These are phyloP conservation scores for Carassius gibelio DNA, from an alignment of 2,113 vertebrate genomes.

Conservation along the genomic window DNA sequence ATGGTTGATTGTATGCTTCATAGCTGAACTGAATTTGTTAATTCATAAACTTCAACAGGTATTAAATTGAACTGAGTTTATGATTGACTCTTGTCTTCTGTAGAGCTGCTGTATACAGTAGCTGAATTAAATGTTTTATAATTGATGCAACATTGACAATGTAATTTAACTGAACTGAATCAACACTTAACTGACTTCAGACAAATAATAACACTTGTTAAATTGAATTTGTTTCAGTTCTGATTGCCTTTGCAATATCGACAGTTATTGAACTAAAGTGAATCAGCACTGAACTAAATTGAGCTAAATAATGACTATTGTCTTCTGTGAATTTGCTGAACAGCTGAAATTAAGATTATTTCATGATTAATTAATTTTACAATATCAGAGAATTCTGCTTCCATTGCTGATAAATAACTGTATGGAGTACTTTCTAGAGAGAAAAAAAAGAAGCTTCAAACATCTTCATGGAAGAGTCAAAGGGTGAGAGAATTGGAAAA, in stretches of 20 bases:
- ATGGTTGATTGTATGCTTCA: neutral
- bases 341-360: neutral
- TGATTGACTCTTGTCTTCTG: neutral
- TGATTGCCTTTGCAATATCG: neutral
- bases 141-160: neutral
- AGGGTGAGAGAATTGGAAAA: neutral
- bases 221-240: neutral
- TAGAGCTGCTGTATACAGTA: neutral
- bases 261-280: neutral
- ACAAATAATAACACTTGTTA: neutral
- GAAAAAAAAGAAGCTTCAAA: neutral
- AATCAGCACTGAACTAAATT: neutral
- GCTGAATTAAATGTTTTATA: neutral
- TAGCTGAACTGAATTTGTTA: neutral
- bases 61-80: too few relatives aligned
- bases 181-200: neutral
- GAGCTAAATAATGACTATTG: neutral
- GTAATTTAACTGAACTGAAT: neutral
- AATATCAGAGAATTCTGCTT: neutral
- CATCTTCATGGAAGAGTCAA: neutral
- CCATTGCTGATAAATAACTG: neutral
- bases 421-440: neutral
- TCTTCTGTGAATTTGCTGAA: neutral
- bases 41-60: too few relatives aligned
- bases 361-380: neutral